phyloP scores from a whole-genome alignment of 2,888 invertebrate genomes.

The Autographa gamma region DNA sequence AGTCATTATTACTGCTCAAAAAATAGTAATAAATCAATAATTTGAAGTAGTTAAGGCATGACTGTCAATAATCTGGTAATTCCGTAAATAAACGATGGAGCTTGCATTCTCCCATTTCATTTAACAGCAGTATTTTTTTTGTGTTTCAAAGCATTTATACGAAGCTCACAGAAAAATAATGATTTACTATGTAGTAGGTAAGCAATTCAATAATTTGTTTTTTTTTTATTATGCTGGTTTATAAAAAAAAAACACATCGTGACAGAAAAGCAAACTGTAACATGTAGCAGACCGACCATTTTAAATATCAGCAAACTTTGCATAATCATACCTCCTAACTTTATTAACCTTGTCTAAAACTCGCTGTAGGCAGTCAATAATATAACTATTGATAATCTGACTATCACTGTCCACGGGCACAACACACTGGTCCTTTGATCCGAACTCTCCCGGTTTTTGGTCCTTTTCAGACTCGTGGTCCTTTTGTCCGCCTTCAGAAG shows the following conservation, averaged over 20 bases:
- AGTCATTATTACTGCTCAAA: constrained; percentile 33
- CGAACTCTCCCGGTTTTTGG: too few species aligned
- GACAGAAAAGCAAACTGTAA: not conserved
- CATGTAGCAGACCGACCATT: not conserved
- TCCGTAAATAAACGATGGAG: constrained; percentile 5
- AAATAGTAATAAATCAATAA: constrained; percentile 6
- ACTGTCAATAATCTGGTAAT: not conserved
- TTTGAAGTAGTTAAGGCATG: constrained; percentile 9
- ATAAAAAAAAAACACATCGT: not conserved
- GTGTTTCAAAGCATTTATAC: too few species aligned
- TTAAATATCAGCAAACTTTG: not conserved
- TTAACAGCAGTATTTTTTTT: not conserved
- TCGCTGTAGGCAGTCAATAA: not conserved
- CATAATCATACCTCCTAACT: not conserved
- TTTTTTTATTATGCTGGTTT: not conserved
- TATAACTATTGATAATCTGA: constrained; percentile 2
- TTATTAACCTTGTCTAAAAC: not conserved
- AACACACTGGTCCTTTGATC: not conserved
- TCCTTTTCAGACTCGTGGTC: not conserved
- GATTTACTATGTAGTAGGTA: not conserved
- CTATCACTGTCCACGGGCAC: not conserved
- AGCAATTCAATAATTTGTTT: not conserved
- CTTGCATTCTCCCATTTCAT: constrained; percentile 20
- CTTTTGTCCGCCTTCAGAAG: not conserved
- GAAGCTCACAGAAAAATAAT: too few species aligned